phyloP scores from a whole-genome alignment of 2,113 vertebrate genomes.

The Apodemus speciosus region DNA sequence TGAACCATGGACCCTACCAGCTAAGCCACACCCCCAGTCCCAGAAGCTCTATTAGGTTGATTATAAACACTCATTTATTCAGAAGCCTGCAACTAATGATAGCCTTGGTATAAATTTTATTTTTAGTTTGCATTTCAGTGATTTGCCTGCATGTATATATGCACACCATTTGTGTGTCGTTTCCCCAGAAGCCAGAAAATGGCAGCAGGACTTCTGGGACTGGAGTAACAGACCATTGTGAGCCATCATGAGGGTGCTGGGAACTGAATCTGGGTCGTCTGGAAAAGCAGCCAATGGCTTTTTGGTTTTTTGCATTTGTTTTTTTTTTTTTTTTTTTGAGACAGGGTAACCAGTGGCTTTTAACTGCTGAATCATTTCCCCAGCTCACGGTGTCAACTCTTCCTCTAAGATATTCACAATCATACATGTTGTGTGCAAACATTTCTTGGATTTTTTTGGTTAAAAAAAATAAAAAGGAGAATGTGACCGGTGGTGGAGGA shows the following conservation, averaged over 20 bases:
- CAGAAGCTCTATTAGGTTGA: background rate
- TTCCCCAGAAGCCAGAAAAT: background rate
- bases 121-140: background rate
- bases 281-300: background rate
- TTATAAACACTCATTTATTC: background rate
- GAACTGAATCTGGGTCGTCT: background rate
- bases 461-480: background rate
- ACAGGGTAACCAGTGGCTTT: no score
- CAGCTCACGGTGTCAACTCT: background rate
- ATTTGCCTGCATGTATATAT: background rate
- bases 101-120: background rate
- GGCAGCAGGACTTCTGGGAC: background rate
- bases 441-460: background rate
- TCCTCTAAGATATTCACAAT: background rate
- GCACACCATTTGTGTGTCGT: background rate
- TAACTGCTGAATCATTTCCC: background rate
- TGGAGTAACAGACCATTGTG: background rate
- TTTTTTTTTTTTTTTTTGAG: no score
- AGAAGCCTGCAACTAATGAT: background rate
- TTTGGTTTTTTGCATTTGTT: no score
- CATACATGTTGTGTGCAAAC: background rate
- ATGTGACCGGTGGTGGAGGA: background rate
- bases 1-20: background rate
- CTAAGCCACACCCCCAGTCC: background rate
- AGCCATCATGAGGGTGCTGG: background rate